phyloP scores from a whole-genome alignment of 2,888 invertebrate genomes.

The Luperina nickerlii region DNA sequence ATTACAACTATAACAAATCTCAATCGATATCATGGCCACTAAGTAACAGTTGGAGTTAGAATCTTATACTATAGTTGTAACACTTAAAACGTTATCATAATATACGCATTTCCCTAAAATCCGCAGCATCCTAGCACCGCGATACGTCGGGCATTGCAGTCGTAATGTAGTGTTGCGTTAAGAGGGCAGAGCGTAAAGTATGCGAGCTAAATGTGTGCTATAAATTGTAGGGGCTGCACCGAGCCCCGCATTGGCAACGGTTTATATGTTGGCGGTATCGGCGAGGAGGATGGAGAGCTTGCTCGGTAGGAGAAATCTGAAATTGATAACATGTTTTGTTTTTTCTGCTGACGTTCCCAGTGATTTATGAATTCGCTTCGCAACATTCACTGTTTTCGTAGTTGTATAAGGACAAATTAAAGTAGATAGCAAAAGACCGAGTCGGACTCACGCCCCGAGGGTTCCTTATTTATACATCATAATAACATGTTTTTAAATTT shows the following conservation, averaged over 20 bases:
- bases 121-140: slow-evolving; percentile 55
- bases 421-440: too few species aligned
- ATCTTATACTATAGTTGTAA: not conserved
- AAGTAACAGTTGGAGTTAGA: not conserved
- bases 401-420: not conserved
- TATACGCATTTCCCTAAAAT: slow-evolving; percentile 19
- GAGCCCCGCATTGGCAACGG: slow-evolving; percentile 81
- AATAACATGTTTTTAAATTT: too few species aligned
- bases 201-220: slow-evolving; percentile 83
- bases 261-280: slow-evolving; percentile 68
- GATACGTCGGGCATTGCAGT: slow-evolving; percentile 69
- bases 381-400: not conserved
- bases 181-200: slow-evolving; percentile 84
- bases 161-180: slow-evolving; percentile 81
- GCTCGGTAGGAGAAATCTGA: not conserved
- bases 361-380: not conserved
- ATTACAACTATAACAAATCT: not conserved
- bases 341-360: not conserved
- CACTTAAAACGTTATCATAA: slow-evolving; percentile 34
- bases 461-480: too few species aligned
- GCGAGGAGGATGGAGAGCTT: slow-evolving; percentile 10
- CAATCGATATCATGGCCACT: not conserved
- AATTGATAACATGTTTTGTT: not conserved
- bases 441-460: too few species aligned
- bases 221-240: slow-evolving; percentile 81